Conservation (phyloP, 2,113 vertebrate genomes). For the Heloderma charlesbogerti region DNA sequence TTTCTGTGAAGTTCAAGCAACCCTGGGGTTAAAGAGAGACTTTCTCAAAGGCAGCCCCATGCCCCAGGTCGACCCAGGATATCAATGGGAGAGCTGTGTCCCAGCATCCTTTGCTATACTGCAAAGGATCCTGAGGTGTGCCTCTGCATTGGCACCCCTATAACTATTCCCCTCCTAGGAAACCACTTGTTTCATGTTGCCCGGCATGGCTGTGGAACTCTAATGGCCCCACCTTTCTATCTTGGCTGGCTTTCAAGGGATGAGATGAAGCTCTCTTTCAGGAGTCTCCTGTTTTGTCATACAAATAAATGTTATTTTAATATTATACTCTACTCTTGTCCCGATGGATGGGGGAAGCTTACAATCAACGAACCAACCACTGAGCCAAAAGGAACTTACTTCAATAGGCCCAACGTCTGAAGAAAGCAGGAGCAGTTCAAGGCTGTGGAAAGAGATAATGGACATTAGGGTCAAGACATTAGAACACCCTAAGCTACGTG, state of each 20-base stretch:
- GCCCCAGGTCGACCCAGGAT: too few relatives aligned
- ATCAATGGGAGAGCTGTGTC: too few relatives aligned
- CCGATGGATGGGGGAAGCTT: neutral
- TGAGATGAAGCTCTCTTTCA: neutral
- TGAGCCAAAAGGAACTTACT: neutral
- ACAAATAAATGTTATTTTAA: neutral
- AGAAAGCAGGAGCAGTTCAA: neutral
- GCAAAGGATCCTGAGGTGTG: too few relatives aligned
- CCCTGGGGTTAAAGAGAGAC: too few relatives aligned
- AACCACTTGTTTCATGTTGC: neutral
- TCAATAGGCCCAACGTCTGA: neutral
- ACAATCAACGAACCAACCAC: too few relatives aligned
- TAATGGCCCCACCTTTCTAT: neutral
- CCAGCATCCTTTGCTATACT: too few relatives aligned
- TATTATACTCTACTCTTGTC: too few relatives aligned
- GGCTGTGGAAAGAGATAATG: neutral
- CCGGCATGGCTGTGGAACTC: neutral
- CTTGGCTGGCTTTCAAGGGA: neutral
- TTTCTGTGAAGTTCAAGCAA: too few relatives aligned
- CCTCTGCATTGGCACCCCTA: neutral
- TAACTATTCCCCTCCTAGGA: neutral
- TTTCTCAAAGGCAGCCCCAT: too few relatives aligned
- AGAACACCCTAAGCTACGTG: neutral
- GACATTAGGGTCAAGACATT: neutral
- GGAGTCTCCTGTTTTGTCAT: neutral